Evolutionary conservation across 2,797 vertebrate genomes (phyloP).

Genomic region (Cyclopterus lumpus): DNA sequence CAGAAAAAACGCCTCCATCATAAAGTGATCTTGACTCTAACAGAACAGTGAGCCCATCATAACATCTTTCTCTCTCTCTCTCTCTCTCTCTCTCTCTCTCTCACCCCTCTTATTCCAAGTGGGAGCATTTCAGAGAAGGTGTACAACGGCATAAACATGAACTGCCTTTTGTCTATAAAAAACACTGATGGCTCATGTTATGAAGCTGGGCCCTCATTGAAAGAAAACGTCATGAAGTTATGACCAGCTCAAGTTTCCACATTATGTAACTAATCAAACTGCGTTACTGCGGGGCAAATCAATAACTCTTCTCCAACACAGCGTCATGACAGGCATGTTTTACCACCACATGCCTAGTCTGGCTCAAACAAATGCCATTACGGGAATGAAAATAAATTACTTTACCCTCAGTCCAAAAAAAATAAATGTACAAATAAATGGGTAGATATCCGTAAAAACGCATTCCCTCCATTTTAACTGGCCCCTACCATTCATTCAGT

Average conservation of each 20-base stretch:
- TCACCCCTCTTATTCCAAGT: slow-evolving; percentile 53
- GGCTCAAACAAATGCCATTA: slow-evolving; percentile 11
- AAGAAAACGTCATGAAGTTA: slow-evolving; percentile 6
- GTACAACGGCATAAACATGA: slow-evolving; percentile 58
- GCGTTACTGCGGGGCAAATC: slow-evolving; percentile 55
- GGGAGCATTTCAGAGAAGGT: slow-evolving; percentile 55
- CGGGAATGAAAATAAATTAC: background rate
- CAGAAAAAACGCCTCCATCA: slow-evolving; percentile 70
- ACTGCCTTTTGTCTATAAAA: slow-evolving; percentile 42
- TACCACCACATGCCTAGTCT: slow-evolving; percentile 20
- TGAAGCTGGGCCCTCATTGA: slow-evolving; percentile 33
- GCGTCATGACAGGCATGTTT: slow-evolving; percentile 12
- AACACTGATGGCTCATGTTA: slow-evolving; percentile 44
- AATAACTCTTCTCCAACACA: slow-evolving; percentile 51
- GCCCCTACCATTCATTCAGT: slow-evolving; percentile 9
- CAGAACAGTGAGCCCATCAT: slow-evolving; percentile 49
- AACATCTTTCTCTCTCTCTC: background rate
- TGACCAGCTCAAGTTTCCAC: slow-evolving; percentile 37
- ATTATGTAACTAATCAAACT: slow-evolving; percentile 58
- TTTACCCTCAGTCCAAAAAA: background rate
- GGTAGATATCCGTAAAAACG: slow-evolving; percentile 7
- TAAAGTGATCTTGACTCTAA: slow-evolving; percentile 72
- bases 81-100: slow-evolving; percentile 32
- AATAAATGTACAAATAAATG: background rate
- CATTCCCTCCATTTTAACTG: slow-evolving; percentile 4